phyloP scores from a whole-genome alignment of 2,888 invertebrate species.

The Dicyrtomina minuta region DNA sequence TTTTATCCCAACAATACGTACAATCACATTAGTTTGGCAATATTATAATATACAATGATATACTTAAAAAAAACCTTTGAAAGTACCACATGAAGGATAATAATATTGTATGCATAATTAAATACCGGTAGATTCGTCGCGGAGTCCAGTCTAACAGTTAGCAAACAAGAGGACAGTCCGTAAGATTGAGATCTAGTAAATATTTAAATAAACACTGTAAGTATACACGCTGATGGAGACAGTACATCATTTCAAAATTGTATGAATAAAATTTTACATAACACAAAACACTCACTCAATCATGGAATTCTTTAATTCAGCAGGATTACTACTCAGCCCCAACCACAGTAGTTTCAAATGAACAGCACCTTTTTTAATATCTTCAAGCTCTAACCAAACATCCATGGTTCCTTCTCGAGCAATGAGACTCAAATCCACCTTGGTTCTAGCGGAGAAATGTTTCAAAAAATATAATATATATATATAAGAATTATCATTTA shows the following conservation, averaged over 20 bases:
- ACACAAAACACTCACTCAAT: no score
- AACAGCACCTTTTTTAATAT: slow-evolving; percentile 91
- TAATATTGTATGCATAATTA: no score
- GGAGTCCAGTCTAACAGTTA: slow-evolving; percentile 88
- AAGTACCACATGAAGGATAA: no score
- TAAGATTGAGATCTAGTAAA: background rate
- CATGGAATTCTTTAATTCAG: slow-evolving; percentile 46
- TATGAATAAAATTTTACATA: slow-evolving; percentile 52
- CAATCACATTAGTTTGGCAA: no score
- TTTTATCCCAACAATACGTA: no score
- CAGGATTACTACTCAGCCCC: slow-evolving; percentile 48
- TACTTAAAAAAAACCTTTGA: no score
- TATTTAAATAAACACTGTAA: no score
- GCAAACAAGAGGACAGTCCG: slow-evolving; percentile 59
- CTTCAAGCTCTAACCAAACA: slow-evolving; percentile 88
- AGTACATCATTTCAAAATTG: no score
- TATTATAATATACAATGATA: no score
- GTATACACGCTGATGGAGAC: no score
- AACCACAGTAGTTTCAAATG: slow-evolving; percentile 90
- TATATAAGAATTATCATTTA: background rate
- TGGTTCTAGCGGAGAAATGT: slow-evolving; percentile 34
- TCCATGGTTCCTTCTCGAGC: slow-evolving; percentile 51
- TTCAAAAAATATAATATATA: no score
- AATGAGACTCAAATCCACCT: slow-evolving; percentile 51
- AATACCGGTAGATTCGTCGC: slow-evolving; percentile 85